Evolutionary conservation across 2,797 vertebrate species (phyloP).

Genomic region (Melanogrammus aeglefinus): DNA sequence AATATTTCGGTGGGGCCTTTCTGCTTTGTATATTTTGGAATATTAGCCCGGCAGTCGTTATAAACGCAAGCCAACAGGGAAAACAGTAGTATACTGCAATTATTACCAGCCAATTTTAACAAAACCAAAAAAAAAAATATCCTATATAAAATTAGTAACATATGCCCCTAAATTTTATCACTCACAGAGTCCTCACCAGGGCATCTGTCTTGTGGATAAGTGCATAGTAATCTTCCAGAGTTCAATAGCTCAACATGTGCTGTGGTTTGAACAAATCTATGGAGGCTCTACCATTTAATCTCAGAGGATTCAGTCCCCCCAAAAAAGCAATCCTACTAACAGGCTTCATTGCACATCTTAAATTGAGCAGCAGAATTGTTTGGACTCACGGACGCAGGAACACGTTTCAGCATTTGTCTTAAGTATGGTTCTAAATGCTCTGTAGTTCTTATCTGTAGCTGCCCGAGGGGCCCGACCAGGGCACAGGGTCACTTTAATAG

Average conservation of each 20-base stretch:
- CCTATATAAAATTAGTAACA: neutral
- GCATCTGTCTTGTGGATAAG: constrained; percentile 53
- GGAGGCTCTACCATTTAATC: constrained; percentile 19
- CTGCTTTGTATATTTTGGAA: neutral
- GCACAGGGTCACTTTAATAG: neutral
- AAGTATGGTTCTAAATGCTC: neutral
- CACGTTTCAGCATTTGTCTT: constrained; percentile 1
- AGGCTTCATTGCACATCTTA: constrained; percentile 18
- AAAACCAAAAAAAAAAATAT: neutral
- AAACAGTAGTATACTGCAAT: neutral
- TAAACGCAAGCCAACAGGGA: neutral
- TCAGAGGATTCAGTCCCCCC: constrained; percentile 1
- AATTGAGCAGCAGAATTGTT: constrained; percentile 9
- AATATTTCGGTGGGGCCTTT: neutral
- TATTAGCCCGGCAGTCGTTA: neutral
- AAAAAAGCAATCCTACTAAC: constrained; percentile 24
- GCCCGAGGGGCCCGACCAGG: neutral
- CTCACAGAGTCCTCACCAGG: constrained; percentile 5
- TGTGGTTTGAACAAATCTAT: constrained; percentile 31
- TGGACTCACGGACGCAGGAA: constrained; percentile 6
- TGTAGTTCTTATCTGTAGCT: neutral
- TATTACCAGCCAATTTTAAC: neutral
- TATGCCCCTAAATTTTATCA: neutral
- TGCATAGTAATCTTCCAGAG: constrained; percentile 50
- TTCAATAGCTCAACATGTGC: constrained; percentile 36